phyloP scores from a whole-genome alignment of 2,113 vertebrate species.

The Symphodus melops region DNA sequence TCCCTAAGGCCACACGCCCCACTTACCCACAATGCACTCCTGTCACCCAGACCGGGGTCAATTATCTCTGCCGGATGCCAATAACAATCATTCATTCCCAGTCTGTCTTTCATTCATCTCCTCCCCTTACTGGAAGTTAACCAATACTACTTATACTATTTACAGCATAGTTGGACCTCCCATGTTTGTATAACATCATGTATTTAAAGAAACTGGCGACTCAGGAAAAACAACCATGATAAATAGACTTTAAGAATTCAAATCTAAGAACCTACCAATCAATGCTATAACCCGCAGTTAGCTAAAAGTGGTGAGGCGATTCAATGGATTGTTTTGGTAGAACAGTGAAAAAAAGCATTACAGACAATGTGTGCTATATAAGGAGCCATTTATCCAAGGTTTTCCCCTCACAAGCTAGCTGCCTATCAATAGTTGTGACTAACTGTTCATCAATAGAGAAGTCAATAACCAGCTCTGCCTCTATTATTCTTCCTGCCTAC shows the following conservation, averaged over 20 bases:
- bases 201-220: no score
- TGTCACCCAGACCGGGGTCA: slow-evolving; percentile 69
- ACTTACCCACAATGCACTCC: slow-evolving; percentile 81
- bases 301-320: no score
- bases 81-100: slow-evolving; percentile 53
- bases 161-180: no score
- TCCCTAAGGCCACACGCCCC: slow-evolving; percentile 73
- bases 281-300: no score
- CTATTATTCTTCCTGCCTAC: not conserved
- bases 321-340: no score
- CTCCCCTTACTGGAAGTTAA: slow-evolving; percentile 21
- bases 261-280: no score
- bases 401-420: not conserved
- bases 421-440: slow-evolving; percentile 39
- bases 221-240: no score
- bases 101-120: slow-evolving; percentile 10
- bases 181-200: no score
- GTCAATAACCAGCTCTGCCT: slow-evolving; percentile 39
- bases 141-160: no score
- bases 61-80: slow-evolving; percentile 75
- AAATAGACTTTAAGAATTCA: no score
- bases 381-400: slow-evolving; percentile 43
- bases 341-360: no score
- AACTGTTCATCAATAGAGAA: slow-evolving; percentile 35
- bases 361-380: slow-evolving; percentile 32